These are phyloP conservation scores for Quadriops clusia DNA, from an alignment of 2,888 invertebrate species.

Conservation along the genomic window DNA sequence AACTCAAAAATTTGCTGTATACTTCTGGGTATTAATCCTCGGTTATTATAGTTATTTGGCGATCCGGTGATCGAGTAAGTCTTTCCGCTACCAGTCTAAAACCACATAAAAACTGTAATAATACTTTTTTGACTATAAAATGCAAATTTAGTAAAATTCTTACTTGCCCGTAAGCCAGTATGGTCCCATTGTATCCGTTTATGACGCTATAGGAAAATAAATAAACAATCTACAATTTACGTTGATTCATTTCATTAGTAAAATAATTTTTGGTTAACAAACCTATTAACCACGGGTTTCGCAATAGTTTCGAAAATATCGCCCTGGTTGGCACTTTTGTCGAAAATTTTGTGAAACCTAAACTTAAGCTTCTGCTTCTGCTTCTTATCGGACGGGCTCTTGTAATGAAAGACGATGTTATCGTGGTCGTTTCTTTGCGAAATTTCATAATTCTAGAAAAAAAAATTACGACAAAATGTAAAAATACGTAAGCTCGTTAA, in stretches of 20 bases:
- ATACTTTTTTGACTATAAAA: constrained; percentile 1
- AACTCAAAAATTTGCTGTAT: constrained; percentile 38
- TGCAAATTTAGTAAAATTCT: constrained; percentile 9
- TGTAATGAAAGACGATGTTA: constrained; percentile 11
- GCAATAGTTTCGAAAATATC: constrained; percentile 38
- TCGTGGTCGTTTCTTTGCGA: constrained; percentile 9
- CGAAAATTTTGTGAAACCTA: constrained; percentile 40
- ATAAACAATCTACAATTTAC: neutral
- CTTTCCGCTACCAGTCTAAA: constrained; percentile 44
- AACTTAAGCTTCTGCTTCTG: too few relatives aligned
- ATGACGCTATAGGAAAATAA: constrained; percentile 33
- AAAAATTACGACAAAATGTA: too few relatives aligned
- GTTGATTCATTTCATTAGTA: neutral
- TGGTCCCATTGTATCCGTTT: constrained; percentile 43
- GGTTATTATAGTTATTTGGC: constrained; percentile 31
- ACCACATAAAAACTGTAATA: constrained; percentile 9
- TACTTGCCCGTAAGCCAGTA: constrained; percentile 46
- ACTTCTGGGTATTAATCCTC: constrained; percentile 42
- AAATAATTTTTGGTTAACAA: constrained; percentile 11
- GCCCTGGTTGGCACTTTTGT: constrained; percentile 31
- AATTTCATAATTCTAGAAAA: constrained; percentile 12
- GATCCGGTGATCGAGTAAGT: constrained; percentile 43
- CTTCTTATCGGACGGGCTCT: constrained; percentile 5
- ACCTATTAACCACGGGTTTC: constrained; percentile 40
- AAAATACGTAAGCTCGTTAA: too few relatives aligned